phyloP scores from a whole-genome alignment of 1,140 invertebrate species.

The Leptinotarsa texana region DNA sequence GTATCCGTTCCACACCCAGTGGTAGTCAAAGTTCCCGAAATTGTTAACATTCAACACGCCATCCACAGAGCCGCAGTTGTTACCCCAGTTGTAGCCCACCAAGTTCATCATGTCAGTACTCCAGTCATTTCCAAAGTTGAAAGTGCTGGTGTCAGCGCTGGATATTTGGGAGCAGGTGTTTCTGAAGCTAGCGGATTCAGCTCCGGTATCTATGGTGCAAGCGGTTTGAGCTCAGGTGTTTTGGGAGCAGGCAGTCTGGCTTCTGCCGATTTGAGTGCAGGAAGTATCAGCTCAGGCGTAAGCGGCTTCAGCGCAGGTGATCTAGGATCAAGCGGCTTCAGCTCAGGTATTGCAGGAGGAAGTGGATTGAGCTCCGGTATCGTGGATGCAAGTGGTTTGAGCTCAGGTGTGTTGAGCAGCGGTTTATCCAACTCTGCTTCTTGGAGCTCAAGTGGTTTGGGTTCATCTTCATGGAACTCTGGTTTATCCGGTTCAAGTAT shows the following conservation, averaged over 20 bases:
- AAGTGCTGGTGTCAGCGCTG: neutral
- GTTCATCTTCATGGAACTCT: neutral
- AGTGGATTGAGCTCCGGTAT: neutral
- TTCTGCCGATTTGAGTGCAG: neutral
- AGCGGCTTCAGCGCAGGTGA: neutral
- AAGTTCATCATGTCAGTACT: neutral
- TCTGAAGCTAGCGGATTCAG: neutral
- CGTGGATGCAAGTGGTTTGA: neutral
- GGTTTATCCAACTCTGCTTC: neutral
- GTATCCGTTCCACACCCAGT: slow-evolving; percentile 43
- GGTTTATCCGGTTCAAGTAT: neutral
- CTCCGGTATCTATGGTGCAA: slow-evolving; percentile 9
- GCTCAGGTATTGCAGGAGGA: neutral
- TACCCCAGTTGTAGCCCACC: neutral
- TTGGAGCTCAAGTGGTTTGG: neutral
- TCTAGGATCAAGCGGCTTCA: neutral
- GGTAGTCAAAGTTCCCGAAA: slow-evolving; percentile 39
- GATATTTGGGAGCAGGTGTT: neutral
- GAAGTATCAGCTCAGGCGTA: neutral
- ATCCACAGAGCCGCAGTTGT: neutral
- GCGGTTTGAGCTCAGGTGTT: neutral
- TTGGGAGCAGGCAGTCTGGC: neutral
- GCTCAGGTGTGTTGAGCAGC: neutral
- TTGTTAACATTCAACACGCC: slow-evolving; percentile 13
- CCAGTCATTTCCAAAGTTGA: neutral